These are phyloP conservation scores for Ochotona curzoniae DNA, from an alignment of 2,113 vertebrate species.

Conservation along the genomic window DNA sequence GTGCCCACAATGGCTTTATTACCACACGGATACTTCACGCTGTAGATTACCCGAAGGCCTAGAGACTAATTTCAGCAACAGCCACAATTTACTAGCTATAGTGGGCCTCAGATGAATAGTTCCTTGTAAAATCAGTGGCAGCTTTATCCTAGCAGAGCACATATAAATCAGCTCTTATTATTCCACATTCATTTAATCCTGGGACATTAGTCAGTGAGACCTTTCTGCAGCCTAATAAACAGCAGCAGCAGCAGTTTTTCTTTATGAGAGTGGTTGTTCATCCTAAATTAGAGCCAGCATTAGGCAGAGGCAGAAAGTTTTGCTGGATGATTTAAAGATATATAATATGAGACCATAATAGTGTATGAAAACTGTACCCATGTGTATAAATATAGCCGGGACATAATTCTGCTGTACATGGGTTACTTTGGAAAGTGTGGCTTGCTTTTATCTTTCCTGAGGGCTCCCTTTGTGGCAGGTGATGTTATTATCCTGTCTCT, in stretches of 20 bases:
- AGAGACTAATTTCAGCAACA: constrained; percentile 90
- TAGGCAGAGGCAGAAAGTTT: constrained; percentile 88
- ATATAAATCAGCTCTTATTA: constrained; percentile 94
- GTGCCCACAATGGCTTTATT: constrained; percentile 87
- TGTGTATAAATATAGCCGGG: constrained; percentile 86
- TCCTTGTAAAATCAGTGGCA: constrained; percentile 92
- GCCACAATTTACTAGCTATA: constrained; percentile 89
- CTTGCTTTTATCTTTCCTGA: constrained; percentile 82
- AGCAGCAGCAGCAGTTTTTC: constrained; percentile 91
- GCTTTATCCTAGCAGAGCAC: constrained; percentile 89
- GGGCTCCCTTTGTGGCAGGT: constrained; percentile 78
- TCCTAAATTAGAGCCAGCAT: constrained; percentile 91
- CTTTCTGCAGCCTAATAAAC: constrained; percentile 92
- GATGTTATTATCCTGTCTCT: constrained; percentile 32
- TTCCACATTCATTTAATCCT: constrained; percentile 93
- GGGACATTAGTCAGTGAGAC: constrained; percentile 91
- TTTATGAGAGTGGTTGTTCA: constrained; percentile 92
- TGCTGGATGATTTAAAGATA: constrained; percentile 89
- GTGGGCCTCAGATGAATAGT: constrained; percentile 91
- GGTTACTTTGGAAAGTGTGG: constrained; percentile 82
- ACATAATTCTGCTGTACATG: constrained; percentile 85
- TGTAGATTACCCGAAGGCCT: constrained; percentile 85
- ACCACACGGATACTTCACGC: constrained; percentile 81
- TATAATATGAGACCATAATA: constrained; percentile 87
- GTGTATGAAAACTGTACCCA: constrained; percentile 86